A percentile compares a stretch with the other conserved stretches of the same genome.
Conservation (phyloP, 2,113 vertebrate species). For the Hirundichthys speculiger region DNA sequence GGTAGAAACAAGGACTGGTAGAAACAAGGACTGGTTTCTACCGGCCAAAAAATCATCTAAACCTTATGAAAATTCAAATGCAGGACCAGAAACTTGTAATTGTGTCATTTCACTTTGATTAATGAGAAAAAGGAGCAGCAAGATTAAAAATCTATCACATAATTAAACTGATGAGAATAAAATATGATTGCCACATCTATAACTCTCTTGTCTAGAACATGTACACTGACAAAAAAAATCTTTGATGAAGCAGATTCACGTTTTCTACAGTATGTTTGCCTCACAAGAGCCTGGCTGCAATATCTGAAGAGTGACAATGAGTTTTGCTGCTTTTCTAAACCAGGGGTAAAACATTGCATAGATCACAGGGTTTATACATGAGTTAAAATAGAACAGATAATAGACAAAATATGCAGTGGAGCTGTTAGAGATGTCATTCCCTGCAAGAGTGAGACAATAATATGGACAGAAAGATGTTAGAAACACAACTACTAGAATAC, state of each 20-base stretch:
- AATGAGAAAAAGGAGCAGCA: too few relatives aligned
- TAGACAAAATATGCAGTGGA: not conserved
- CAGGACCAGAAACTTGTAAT: too few relatives aligned
- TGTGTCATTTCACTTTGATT: too few relatives aligned
- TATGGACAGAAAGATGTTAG: slow-evolving; percentile 20
- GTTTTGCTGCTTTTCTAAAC: slow-evolving; percentile 50
- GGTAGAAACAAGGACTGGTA: too few relatives aligned
- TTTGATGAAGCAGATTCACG: too few relatives aligned
- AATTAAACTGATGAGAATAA: too few relatives aligned
- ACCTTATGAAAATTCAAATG: too few relatives aligned
- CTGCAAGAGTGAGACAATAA: not conserved
- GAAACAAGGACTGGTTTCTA: too few relatives aligned
- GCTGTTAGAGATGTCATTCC: fast-evolving
- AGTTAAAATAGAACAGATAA: slow-evolving; percentile 25
- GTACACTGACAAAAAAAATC: not conserved
- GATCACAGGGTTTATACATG: slow-evolving; percentile 44
- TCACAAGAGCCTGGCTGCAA: slow-evolving; percentile 8
- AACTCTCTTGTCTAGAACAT: too few relatives aligned
- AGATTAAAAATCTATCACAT: too few relatives aligned
- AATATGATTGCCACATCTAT: too few relatives aligned
- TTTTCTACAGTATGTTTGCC: not conserved
- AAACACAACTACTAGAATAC: slow-evolving; percentile 28
- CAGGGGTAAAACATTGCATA: slow-evolving; percentile 58
- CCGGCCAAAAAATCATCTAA: too few relatives aligned
- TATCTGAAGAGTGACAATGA: slow-evolving; percentile 50